These are phyloP conservation scores for Anticlea derivata DNA, from an alignment of 2,888 invertebrate species.

Conservation along the genomic window DNA sequence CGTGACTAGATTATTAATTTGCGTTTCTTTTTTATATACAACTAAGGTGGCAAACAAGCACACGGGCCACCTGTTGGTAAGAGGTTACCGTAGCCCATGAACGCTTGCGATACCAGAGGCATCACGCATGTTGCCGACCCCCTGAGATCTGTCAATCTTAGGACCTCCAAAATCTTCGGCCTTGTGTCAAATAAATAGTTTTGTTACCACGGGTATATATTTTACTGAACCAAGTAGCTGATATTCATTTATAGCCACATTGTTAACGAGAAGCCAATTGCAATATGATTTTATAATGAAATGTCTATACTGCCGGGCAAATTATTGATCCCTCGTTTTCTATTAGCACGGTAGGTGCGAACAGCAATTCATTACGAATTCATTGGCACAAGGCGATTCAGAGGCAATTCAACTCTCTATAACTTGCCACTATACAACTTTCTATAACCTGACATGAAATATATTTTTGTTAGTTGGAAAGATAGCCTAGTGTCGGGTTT, in stretches of 20 bases:
- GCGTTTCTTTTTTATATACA: neutral
- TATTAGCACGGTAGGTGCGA: constrained; percentile 19
- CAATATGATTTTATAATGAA: constrained; percentile 17
- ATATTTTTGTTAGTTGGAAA: constrained; percentile 14
- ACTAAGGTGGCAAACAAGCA: too few species aligned
- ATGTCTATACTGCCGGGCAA: constrained; percentile 10
- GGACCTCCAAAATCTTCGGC: too few species aligned
- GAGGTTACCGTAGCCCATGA: too few species aligned
- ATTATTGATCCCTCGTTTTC: constrained; percentile 24
- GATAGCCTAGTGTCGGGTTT: constrained; percentile 1
- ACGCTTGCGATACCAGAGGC: too few species aligned
- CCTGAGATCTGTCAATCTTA: too few species aligned
- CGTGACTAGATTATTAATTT: constrained; percentile 28
- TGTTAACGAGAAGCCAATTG: constrained; percentile 14
- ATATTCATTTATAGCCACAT: neutral
- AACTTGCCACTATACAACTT: constrained; percentile 13
- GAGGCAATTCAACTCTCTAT: constrained; percentile 22
- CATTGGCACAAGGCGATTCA: constrained; percentile 16
- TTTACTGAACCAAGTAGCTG: neutral
- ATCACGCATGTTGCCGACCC: too few species aligned
- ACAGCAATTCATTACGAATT: constrained; percentile 26
- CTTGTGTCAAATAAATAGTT: too few species aligned
- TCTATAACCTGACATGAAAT: constrained; percentile 24
- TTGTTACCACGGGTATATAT: too few species aligned
- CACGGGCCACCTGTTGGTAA: too few species aligned